phyloP scores from a whole-genome alignment of 1,140 invertebrate species.

The Macrobrachium rosenbergii region DNA sequence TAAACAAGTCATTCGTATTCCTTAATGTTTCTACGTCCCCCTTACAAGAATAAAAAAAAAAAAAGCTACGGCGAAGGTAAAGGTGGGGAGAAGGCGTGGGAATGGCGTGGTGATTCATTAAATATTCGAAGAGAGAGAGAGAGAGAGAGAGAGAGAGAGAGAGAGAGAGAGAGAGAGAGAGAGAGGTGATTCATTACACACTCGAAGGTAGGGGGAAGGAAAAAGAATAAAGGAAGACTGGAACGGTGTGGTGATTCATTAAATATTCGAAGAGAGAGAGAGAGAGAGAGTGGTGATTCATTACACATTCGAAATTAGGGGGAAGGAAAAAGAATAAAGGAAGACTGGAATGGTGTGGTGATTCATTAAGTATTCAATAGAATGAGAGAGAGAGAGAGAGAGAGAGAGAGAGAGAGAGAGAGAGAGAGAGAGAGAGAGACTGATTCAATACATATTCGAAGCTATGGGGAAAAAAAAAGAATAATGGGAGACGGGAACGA shows the following conservation, averaged over 20 bases:
- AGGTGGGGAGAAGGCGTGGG: neutral
- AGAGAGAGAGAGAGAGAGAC: neutral
- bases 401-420: neutral
- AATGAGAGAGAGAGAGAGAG: constrained; percentile 1
- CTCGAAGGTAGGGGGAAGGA: neutral
- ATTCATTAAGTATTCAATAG: constrained; percentile 4
- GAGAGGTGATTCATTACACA: neutral
- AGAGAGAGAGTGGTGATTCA: neutral
- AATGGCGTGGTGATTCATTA: neutral
- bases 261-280: constrained; percentile 15
- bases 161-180: too few species aligned
- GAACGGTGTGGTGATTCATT: neutral
- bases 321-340: neutral
- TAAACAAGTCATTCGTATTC: neutral
- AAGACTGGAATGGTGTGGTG: neutral
- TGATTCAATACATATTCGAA: too few species aligned
- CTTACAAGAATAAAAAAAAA: neutral
- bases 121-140: neutral
- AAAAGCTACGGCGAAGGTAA: neutral
- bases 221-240: neutral
- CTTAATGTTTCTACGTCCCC: too few species aligned
- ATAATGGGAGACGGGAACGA: neutral
- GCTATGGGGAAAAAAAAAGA: neutral
- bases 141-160: neutral
- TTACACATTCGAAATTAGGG: too few species aligned